A percentile compares a stretch with the other conserved stretches of the same genome.
These are phyloP conservation scores for Pristiophorus japonicus DNA, from an alignment of 2,113 vertebrate genomes.

Conservation along the genomic window DNA sequence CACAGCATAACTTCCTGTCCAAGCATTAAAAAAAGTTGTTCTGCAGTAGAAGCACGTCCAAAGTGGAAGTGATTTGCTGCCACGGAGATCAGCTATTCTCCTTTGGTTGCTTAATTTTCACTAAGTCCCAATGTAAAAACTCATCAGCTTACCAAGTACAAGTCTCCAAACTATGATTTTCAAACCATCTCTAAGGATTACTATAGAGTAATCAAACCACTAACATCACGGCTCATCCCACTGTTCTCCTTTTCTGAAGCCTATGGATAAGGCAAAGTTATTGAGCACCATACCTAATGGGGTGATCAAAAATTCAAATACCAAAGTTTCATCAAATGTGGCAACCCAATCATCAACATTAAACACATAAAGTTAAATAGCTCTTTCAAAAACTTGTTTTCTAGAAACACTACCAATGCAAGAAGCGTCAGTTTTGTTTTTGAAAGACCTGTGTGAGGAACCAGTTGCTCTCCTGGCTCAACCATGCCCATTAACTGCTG, in stretches of 20 bases:
- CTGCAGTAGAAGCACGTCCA: neutral
- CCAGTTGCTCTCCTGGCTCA: neutral
- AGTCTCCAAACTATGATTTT: neutral
- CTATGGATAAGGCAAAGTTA: neutral
- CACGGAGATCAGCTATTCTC: neutral
- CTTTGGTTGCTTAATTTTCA: neutral
- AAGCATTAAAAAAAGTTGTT: neutral
- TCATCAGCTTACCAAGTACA: neutral
- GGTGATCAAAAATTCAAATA: neutral
- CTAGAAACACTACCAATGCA: neutral
- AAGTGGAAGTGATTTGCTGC: neutral
- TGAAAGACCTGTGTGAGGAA: neutral
- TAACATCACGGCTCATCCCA: neutral
- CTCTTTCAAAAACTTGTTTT: neutral
- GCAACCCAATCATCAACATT: neutral
- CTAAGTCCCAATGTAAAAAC: neutral
- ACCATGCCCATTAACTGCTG: neutral
- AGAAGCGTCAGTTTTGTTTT: neutral
- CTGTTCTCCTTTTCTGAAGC: neutral
- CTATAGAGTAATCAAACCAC: too few relatives aligned
- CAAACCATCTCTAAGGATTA: neutral
- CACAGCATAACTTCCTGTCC: neutral
- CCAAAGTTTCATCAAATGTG: neutral
- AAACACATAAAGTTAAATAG: neutral
- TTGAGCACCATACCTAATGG: neutral